Conservation (phyloP, 2,888 invertebrate species). For the Synanthedon myopaeformis region DNA sequence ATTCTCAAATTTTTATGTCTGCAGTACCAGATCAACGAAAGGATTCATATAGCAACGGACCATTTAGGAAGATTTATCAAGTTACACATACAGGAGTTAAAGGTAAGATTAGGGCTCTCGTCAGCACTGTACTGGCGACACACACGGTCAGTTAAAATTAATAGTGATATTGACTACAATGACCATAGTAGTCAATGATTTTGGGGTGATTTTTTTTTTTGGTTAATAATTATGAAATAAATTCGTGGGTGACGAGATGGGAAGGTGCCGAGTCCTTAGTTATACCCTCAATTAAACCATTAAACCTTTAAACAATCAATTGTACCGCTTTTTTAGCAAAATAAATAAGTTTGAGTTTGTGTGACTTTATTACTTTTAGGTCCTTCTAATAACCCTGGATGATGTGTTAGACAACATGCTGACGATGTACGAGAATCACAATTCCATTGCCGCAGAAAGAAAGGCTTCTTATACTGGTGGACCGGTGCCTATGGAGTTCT, state of each 20-base stretch:
- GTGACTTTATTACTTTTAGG: slow-evolving; percentile 17
- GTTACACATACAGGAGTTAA: slow-evolving; percentile 51
- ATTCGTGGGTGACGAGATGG: too few relatives aligned
- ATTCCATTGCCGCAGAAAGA: slow-evolving; percentile 51
- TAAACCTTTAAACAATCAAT: too few relatives aligned
- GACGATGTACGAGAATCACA: slow-evolving; percentile 63
- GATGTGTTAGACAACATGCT: slow-evolving; percentile 61
- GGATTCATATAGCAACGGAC: slow-evolving; percentile 54
- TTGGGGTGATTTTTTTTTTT: too few relatives aligned
- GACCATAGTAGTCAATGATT: too few relatives aligned
- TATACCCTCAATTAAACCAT: too few relatives aligned
- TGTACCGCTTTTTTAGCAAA: too few relatives aligned
- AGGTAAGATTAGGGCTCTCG: slow-evolving; percentile 22
- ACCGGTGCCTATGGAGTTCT: slow-evolving; percentile 58
- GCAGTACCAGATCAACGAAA: slow-evolving; percentile 55
- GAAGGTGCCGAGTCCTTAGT: too few relatives aligned
- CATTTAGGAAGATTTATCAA: slow-evolving; percentile 50
- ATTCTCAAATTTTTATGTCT: slow-evolving; percentile 7
- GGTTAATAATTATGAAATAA: too few relatives aligned
- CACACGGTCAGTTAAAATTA: too few relatives aligned
- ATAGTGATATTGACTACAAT: too few relatives aligned
- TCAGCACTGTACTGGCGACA: not conserved
- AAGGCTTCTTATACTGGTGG: slow-evolving; percentile 54
- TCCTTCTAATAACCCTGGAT: slow-evolving; percentile 52
- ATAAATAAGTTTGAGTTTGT: too few relatives aligned